Evolutionary conservation across 2,797 vertebrate genomes (phyloP), one percentile per base, ranked within the genome.

Genomic region (Spinibarbus caldwelli): DNA sequence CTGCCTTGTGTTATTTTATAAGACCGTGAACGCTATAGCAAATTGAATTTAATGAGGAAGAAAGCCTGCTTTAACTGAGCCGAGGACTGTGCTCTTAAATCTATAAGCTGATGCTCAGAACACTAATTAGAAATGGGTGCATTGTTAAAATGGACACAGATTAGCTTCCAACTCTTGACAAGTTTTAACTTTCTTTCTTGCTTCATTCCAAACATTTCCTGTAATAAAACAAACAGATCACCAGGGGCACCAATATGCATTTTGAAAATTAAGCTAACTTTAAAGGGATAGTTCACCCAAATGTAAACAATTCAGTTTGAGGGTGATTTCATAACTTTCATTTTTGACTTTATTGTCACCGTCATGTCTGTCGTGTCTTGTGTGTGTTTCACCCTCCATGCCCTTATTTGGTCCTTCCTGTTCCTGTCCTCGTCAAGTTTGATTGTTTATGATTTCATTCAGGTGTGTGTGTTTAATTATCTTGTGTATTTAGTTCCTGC

Each of bases 121-220:
- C 68, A 88, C 83, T 86, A 78, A 91, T 88, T 90, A 89, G 87
- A 89, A 90, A 88, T 86, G 80, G 43, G 68, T 88, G 80, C 62
- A 87, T 86, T 90, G 88, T 59, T 87, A 90, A 82, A 78, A 81
- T 82, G 76, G 62, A 89, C 80, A 68, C 31, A 77, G 47, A 45
- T 45, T 47, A 43, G 54, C 54, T 82, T 82, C 52, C n/a, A 10
- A 82, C 19, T 59, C 54, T 52, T 52, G 14, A 47, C 9, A 67
- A 76, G 34, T 21, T 82, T 1, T 23, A 45, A 34, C 52, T 62
- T 62, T 21, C 4, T 8, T 82, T 72, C 26, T 43, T n/a, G 62
- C 29, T 31, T 34, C 62, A 9, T 66, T 66, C 62, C 1, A 17
- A 66, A 34, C 34, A 64, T 8, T 1, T 17, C 29, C 1, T 66